Percentiles rank a stretch among this genome's conserved stretches.
phyloP scores from a whole-genome alignment of 2,888 invertebrate genomes.

The Priocnemis perturbator region DNA sequence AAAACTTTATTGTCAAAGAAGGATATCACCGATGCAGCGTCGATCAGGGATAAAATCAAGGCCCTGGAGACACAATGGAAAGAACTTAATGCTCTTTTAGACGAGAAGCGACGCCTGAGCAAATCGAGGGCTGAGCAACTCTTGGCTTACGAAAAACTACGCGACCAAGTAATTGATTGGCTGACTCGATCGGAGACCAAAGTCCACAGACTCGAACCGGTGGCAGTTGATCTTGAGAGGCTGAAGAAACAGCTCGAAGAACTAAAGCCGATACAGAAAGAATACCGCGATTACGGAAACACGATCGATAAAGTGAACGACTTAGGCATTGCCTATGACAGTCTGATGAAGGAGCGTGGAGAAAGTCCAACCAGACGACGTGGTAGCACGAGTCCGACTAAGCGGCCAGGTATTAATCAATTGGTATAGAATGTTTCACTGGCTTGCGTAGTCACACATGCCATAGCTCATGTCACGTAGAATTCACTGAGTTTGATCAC shows the following conservation, averaged over 20 bases:
- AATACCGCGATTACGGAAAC: slow-evolving; percentile 89
- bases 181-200: slow-evolving; percentile 86
- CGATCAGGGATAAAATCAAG: slow-evolving; percentile 90
- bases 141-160: slow-evolving; percentile 89
- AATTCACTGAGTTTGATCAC: neutral
- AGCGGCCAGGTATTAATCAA: slow-evolving; percentile 78
- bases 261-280: slow-evolving; percentile 89
- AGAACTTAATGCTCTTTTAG: slow-evolving; percentile 87
- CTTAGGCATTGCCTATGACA: slow-evolving; percentile 90
- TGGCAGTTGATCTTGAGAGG: slow-evolving; percentile 91
- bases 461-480: neutral
- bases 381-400: slow-evolving; percentile 88
- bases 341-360: slow-evolving; percentile 85
- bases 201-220: slow-evolving; percentile 86
- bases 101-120: slow-evolving; percentile 90
- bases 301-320: slow-evolving; percentile 95
- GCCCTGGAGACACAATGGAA: slow-evolving; percentile 92
- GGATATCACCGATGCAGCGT: slow-evolving; percentile 91
- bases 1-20: slow-evolving; percentile 88
- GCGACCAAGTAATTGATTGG: slow-evolving; percentile 91
- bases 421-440: neutral
- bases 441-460: neutral
- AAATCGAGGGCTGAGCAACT: slow-evolving; percentile 91
- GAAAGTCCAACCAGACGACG: slow-evolving; percentile 88
- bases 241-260: slow-evolving; percentile 90